Conservation (phyloP, 2,113 vertebrate genomes). For the Choloepus hoffmanni region DNA sequence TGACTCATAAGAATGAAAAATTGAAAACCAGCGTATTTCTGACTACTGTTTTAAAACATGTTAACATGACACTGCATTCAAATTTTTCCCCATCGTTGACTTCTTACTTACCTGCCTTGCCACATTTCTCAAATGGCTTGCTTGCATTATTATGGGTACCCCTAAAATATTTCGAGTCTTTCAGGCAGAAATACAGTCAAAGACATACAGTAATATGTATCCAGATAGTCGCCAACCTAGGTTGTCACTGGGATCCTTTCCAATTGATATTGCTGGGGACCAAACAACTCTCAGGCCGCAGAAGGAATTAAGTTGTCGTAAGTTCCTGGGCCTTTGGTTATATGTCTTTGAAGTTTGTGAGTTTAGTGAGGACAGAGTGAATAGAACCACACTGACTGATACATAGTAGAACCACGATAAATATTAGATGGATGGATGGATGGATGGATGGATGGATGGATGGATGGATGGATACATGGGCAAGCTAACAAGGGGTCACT, state of each 20-base stretch:
- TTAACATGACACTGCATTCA: neutral
- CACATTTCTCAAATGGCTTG: constrained; percentile 25
- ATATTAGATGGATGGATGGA: neutral
- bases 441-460: neutral
- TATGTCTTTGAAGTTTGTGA: neutral
- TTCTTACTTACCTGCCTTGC: constrained; percentile 36
- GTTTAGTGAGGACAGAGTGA: neutral
- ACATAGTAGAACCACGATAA: no score
- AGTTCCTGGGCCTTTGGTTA: constrained; percentile 16
- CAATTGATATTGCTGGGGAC: neutral
- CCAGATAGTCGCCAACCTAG: neutral
- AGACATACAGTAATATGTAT: neutral
- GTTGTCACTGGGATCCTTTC: neutral
- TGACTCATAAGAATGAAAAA: neutral
- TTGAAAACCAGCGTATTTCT: constrained; percentile 27
- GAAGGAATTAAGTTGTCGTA: neutral
- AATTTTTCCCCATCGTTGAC: neutral
- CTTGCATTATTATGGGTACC: neutral
- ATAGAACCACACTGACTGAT: no score
- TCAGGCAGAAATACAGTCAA: neutral
- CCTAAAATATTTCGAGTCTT: constrained; percentile 24
- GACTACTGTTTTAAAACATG: neutral
- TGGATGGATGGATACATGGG: neutral
- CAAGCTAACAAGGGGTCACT: neutral
- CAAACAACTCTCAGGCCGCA: neutral